Evolutionary conservation across 1,140 invertebrate species (phyloP).

Genomic region (Dendroctonus valens): DNA sequence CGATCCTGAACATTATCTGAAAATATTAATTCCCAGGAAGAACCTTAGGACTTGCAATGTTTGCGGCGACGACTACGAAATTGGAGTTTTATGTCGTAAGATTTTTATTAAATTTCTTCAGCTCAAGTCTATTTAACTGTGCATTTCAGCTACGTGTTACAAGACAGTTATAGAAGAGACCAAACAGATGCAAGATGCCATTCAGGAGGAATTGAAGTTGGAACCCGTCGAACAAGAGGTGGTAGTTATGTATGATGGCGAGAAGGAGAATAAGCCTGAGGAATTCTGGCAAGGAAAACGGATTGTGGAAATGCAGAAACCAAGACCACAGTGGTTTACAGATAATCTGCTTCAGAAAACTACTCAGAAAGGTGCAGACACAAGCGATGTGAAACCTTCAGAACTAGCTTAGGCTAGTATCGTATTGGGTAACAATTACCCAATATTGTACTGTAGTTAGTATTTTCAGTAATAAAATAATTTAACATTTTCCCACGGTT

Average conservation of each 20-base stretch:
- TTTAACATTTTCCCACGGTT: too few relatives aligned
- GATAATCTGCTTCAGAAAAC: constrained; percentile 78
- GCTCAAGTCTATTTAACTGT: constrained; percentile 1
- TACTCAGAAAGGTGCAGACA: constrained; percentile 63
- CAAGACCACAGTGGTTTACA: constrained; percentile 75
- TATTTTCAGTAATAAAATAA: too few relatives aligned
- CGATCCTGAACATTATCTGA: constrained; percentile 61
- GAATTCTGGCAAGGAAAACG: constrained; percentile 62
- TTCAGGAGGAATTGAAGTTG: constrained; percentile 66
- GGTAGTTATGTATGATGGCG: constrained; percentile 78
- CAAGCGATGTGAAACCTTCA: constrained; percentile 69
- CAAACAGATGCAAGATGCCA: constrained; percentile 70
- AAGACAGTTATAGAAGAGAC: constrained; percentile 77
- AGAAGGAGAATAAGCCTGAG: constrained; percentile 57
- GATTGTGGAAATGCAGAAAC: constrained; percentile 72
- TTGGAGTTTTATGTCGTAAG: constrained; percentile 75
- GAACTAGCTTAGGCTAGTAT: constrained; percentile 61
- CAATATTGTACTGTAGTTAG: too few relatives aligned
- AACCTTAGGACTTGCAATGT: constrained; percentile 71
- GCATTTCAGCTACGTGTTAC: constrained; percentile 72
- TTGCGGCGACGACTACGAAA: constrained; percentile 81
- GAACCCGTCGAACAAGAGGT: constrained; percentile 80
- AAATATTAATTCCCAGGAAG: constrained; percentile 67
- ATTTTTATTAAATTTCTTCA: constrained; percentile 34
- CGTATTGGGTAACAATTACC: too few relatives aligned